phyloP scores from a whole-genome alignment of 2,888 invertebrate genomes.

The Pteria penguin region DNA sequence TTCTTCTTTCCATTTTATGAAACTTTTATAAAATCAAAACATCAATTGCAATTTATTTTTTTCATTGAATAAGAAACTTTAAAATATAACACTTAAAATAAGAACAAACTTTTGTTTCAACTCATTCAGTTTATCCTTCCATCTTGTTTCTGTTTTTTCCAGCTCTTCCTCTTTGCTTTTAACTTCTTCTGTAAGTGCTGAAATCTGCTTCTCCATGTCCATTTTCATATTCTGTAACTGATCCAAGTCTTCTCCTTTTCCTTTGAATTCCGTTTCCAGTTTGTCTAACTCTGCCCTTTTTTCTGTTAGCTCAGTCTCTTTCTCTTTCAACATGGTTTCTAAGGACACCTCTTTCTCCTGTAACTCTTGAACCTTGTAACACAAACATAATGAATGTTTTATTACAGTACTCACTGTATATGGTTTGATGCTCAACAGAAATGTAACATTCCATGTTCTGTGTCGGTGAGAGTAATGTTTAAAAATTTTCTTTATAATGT shows the following conservation, averaged over 20 bases:
- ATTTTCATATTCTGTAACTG: background rate
- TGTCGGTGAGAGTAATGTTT: no score
- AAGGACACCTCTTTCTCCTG: slow-evolving; percentile 43
- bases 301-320: slow-evolving; percentile 33
- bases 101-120: slow-evolving; percentile 69
- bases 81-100: no score
- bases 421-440: background rate
- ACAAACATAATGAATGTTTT: slow-evolving; percentile 2
- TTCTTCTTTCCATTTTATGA: no score
- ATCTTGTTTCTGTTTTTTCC: slow-evolving; percentile 51
- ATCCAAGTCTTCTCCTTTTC: slow-evolving; percentile 37
- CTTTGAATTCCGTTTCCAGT: no score
- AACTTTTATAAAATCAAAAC: no score
- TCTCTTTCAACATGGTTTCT: slow-evolving; percentile 47
- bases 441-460: no score
- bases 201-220: slow-evolving; percentile 24
- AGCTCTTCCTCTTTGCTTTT: slow-evolving; percentile 51
- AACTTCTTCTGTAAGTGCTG: background rate
- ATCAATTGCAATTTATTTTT: no score
- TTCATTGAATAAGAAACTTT: no score
- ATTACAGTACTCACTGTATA: slow-evolving; percentile 4
- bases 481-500: no score
- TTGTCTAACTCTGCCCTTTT: slow-evolving; percentile 16
- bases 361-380: no score
- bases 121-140: slow-evolving; percentile 64